Percentiles rank a stretch among this genome's conserved stretches.
phyloP scores from a whole-genome alignment of 64 coral and sea anemone genomes.

The Montipora foliosa region DNA sequence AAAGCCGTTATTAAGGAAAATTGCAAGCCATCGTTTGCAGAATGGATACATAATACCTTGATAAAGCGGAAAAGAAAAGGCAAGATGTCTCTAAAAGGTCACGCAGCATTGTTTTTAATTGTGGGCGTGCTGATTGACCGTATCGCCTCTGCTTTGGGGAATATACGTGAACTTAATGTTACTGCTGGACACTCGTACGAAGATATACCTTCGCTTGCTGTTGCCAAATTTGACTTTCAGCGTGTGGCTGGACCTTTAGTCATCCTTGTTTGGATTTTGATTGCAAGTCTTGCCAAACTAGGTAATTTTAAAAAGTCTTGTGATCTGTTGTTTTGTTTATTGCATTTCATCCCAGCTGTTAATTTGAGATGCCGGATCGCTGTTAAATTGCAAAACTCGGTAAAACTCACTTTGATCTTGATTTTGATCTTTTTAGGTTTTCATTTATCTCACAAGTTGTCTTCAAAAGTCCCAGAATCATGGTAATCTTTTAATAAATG shows the following conservation, averaged over 20 bases:
- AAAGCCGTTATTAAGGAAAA: background rate
- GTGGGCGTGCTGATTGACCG: conserved; percentile 21
- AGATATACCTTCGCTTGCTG: conserved; percentile 44
- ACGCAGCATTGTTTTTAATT: background rate
- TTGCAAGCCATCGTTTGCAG: background rate
- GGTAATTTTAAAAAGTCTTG: conserved; percentile 50
- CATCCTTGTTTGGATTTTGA: conserved; percentile 83
- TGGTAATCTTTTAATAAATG: conserved; percentile 56
- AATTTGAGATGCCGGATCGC: background rate
- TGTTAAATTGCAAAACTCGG: too few relatives aligned
- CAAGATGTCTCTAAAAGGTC: conserved; percentile 12
- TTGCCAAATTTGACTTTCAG: conserved; percentile 80
- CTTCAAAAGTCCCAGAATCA: conserved; percentile 87
- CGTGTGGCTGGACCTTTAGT: conserved; percentile 70
- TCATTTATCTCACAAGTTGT: conserved; percentile 82
- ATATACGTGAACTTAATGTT: too few relatives aligned
- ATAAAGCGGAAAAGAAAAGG: background rate
- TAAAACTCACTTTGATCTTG: too few relatives aligned
- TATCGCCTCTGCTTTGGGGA: background rate
- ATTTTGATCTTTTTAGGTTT: conserved; percentile 64
- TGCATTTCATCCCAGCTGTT: background rate
- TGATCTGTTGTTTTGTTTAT: background rate
- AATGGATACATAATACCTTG: background rate
- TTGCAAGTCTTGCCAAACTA: conserved; percentile 90
- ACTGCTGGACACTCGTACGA: background rate